Evolutionary conservation across 2,113 vertebrate species (phyloP), one percentile per base, ranked within the genome.

Genomic region (Tyto alba): DNA sequence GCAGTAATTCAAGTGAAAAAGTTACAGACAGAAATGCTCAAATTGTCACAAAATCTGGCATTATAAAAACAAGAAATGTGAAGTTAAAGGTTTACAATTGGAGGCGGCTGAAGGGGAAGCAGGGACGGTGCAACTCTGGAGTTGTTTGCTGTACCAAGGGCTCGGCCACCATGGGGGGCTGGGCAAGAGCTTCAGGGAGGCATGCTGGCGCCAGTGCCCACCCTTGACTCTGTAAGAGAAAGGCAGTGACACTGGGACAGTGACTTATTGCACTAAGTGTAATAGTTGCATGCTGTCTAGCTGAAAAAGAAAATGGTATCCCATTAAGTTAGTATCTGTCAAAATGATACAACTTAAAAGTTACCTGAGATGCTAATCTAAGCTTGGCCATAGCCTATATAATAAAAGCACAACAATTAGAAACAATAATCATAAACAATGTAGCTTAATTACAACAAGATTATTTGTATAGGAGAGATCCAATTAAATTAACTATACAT

Each of bases 1-100:
- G 90, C 80, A 79, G 92, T 79, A 93, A 96, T 75, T 93, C 57
- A 81, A 80, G 64, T 88, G 80, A 72, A 78, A 85, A 95, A 84
- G 83, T 84, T 78, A 86, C 56, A 93, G 85, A 90, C 60, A 87
- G 64, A 81, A 96, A 94, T 48, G 93, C 88, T 92, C 76, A 90
- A 90, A 92, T 95, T 72, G 69, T 93, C 84, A 85, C 84, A 89
- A 95, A 96, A 94, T 85, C 89, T 89, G 91, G 83, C 59, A 10
- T 40, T 63, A 80, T 22, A 43, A 72, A 89, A 81, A 19, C 55
- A 92, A 63, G 43, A 71, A 88, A 87, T 82, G 1, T 60, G 14
- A 88, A 92, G 60, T 63, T 68, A 64, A n/a, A 68, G 79, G 56
- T 34, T 34, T 92, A 77, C 48, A 86, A n/a, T 72, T 60, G 56